Evolutionary conservation across 2,113 vertebrate genomes (phyloP), one percentile per base, ranked within the genome.

Genomic region (Athene cunicularia): DNA sequence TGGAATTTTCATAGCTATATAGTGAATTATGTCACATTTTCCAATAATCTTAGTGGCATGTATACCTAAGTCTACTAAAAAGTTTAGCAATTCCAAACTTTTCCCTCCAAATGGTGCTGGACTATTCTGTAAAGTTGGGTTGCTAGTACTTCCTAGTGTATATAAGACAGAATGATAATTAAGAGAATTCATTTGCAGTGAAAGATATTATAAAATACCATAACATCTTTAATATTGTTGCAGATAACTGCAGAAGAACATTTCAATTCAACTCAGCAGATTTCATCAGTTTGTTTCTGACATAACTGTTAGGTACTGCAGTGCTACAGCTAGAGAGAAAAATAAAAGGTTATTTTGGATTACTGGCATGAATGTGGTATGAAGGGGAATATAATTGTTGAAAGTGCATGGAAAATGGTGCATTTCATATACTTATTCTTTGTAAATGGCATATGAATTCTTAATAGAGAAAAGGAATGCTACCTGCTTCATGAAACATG

Each of bases 161-260:
- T 35, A 16, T 52, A 77, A 91, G 49, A 27, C 14, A 95, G 81
- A 95, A 59, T 2, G 6, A 92, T 86, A 74, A 88, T 84, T 77
- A 88, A 86, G 45, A 77, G 35, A 92, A 67, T 87, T 86, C 95
- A 91, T 94, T 93, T 83, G 45, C 72, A 77, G 49, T 79, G 75
- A 84, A 87, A 86, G 9, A 6, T 28, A 43, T 66, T 93, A 95
- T 66, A 45, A 80, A 88, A 95, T 81, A 43, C 33, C 30, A 59
- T 26, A 71, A 17, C 16, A 33, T 60, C 66, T 86, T 76, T 67
- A 91, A 41, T 55, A 86, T 27, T 0, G 1, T 71, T 93, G 72
- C 52, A 37, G 24, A 64, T 89, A 91, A 35, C 23, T 86, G 60
- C 39, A 66, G 41, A 89, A 79, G 28, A 68, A 64, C 68, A 76